Conservation (phyloP, 2,113 vertebrate genomes). For the Tyto alba region DNA sequence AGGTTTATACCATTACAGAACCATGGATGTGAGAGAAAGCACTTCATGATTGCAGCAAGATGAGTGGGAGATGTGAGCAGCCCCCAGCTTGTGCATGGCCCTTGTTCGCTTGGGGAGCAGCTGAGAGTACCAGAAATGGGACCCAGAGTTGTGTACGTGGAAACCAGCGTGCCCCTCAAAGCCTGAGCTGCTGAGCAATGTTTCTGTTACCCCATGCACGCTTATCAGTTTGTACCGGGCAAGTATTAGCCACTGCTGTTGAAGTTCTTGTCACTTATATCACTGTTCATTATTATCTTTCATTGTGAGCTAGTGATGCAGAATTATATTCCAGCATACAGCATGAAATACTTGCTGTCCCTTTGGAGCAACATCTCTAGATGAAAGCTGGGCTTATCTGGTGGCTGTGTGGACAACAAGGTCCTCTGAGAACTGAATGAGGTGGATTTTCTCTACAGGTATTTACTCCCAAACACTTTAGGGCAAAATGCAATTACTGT, state of each 20-base stretch:
- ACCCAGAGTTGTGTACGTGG: not conserved
- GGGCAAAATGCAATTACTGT: not conserved
- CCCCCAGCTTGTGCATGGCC: not conserved
- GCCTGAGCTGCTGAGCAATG: not conserved
- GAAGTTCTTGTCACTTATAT: not conserved
- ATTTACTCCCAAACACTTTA: not conserved
- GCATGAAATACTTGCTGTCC: not conserved
- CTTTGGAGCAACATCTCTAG: not conserved
- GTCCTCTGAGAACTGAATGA: not conserved
- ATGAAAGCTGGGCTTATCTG: not conserved
- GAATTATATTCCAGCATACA: not conserved
- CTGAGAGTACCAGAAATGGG: not conserved
- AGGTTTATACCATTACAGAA: not conserved
- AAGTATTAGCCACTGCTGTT: not conserved
- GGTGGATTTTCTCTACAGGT: conserved; percentile 9
- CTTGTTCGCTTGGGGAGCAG: not conserved
- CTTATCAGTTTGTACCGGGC: not conserved
- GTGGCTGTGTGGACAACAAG: not conserved
- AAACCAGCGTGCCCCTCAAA: not conserved
- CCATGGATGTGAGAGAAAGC: not conserved
- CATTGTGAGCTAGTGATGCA: not conserved
- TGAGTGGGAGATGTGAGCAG: not conserved
- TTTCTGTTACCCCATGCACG: rapidly evolving
- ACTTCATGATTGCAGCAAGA: not conserved
- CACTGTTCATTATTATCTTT: not conserved